These are phyloP conservation scores for Cantharis flavilabris DNA, from an alignment of 2,888 invertebrate genomes.

Conservation along the genomic window DNA sequence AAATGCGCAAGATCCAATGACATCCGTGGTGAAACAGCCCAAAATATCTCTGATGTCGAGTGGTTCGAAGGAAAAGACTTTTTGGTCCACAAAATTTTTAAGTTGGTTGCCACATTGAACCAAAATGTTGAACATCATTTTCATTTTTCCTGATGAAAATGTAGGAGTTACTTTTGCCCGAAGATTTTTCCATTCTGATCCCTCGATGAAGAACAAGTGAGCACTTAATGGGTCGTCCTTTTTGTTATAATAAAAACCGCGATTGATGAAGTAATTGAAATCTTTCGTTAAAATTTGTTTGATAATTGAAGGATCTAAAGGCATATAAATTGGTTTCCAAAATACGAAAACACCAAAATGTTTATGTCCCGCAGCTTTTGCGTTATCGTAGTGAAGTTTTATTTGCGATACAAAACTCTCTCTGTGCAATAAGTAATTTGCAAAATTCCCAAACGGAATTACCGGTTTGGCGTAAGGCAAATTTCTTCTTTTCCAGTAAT, in stretches of 20 bases:
- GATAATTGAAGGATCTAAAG: background rate
- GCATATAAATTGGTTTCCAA: background rate
- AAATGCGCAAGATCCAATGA: conserved; percentile 64
- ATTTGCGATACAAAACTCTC: background rate
- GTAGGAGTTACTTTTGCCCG: conserved; percentile 66
- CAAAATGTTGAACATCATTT: conserved; percentile 65
- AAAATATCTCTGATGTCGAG: conserved; percentile 56
- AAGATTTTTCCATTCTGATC: conserved; percentile 63
- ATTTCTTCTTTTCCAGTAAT: background rate
- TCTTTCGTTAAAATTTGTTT: conserved; percentile 59
- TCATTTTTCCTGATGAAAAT: conserved; percentile 57
- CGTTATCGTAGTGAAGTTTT: background rate
- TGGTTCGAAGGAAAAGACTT: conserved; percentile 43
- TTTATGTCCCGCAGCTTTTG: background rate
- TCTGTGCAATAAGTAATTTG: background rate
- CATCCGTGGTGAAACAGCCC: conserved; percentile 63
- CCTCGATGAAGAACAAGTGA: conserved; percentile 60
- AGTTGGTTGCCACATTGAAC: conserved; percentile 60
- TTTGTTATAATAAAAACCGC: conserved; percentile 50
- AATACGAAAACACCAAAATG: background rate
- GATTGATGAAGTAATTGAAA: conserved; percentile 63
- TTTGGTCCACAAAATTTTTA: conserved; percentile 53
- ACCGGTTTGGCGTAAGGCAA: background rate
- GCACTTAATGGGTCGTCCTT: conserved; percentile 61
- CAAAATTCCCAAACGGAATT: background rate